Conservation (phyloP, 92 coral and sea anemone species). For the Virgularia gustaviana region DNA sequence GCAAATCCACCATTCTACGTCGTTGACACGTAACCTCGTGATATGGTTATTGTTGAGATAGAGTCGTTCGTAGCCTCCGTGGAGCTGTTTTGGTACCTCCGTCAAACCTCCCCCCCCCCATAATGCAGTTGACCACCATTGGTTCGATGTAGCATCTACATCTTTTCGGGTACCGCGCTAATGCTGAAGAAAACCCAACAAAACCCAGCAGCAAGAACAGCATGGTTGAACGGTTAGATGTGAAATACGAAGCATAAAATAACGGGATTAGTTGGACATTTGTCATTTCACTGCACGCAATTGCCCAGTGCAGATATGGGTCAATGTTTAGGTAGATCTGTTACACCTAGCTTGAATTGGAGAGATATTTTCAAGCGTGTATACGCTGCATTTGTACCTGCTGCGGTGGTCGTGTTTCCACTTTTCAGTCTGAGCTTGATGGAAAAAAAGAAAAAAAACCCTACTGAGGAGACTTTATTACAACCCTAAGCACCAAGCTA, state of each 20-base stretch:
- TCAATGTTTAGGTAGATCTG: neutral
- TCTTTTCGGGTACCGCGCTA: neutral
- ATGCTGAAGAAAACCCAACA: neutral
- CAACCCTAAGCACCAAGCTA: no score
- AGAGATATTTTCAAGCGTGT: neutral
- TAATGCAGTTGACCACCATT: neutral
- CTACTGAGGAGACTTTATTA: slow-evolving; percentile 8
- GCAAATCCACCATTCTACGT: neutral
- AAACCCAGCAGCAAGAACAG: neutral
- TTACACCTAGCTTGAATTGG: slow-evolving; percentile 1
- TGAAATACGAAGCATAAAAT: neutral
- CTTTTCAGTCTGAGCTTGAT: slow-evolving; percentile 1
- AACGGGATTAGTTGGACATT: neutral
- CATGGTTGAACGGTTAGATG: neutral
- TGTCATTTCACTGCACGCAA: neutral
- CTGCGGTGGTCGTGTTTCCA: slow-evolving; percentile 3
- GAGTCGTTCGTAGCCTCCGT: neutral
- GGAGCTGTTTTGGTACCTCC: neutral
- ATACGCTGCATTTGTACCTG: no score
- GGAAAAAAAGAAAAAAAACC: neutral
- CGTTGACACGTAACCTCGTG: neutral
- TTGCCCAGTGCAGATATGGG: neutral
- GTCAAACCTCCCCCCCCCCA: slow-evolving; percentile 5
- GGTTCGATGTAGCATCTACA: neutral
- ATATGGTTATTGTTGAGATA: no score